Evolutionary conservation across 2,113 vertebrate genomes (phyloP).

Genomic region (Dryoscopus gambensis): DNA sequence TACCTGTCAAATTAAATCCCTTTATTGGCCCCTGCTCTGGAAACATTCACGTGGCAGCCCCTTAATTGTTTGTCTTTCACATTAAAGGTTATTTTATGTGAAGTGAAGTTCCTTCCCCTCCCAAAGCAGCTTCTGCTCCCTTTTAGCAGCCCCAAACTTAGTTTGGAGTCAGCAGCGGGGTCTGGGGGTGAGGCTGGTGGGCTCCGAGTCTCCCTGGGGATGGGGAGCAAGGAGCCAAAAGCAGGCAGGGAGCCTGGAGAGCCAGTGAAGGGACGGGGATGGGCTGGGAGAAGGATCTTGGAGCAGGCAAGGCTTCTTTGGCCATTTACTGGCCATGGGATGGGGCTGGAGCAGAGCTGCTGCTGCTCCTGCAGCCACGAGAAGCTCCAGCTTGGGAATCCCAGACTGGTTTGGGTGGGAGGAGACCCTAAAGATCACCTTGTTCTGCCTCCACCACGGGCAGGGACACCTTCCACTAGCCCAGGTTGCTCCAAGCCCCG

Average conservation of each 20-base stretch:
- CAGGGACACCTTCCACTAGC: background rate
- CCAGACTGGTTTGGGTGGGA: background rate
- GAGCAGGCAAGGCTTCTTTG: background rate
- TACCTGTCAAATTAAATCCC: background rate
- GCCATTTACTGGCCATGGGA: background rate
- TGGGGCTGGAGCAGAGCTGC: background rate
- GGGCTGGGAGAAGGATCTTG: background rate
- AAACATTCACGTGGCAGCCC: background rate
- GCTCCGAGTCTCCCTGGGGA: background rate
- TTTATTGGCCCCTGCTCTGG: background rate
- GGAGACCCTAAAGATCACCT: background rate
- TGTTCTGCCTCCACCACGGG: background rate
- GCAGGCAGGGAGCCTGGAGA: background rate
- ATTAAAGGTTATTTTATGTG: background rate
- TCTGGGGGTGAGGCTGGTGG: too few species aligned
- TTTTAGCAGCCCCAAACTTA: background rate
- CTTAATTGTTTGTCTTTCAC: background rate
- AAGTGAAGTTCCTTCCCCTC: background rate
- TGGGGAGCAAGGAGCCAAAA: background rate
- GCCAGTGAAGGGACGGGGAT: rapidly evolving
- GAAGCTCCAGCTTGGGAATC: background rate
- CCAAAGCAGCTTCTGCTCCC: background rate
- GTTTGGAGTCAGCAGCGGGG: background rate
- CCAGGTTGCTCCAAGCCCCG: background rate
- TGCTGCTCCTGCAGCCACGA: background rate